Evolutionary conservation across 2,797 vertebrate genomes (phyloP).

Genomic region (Glyptemys insculpta): DNA sequence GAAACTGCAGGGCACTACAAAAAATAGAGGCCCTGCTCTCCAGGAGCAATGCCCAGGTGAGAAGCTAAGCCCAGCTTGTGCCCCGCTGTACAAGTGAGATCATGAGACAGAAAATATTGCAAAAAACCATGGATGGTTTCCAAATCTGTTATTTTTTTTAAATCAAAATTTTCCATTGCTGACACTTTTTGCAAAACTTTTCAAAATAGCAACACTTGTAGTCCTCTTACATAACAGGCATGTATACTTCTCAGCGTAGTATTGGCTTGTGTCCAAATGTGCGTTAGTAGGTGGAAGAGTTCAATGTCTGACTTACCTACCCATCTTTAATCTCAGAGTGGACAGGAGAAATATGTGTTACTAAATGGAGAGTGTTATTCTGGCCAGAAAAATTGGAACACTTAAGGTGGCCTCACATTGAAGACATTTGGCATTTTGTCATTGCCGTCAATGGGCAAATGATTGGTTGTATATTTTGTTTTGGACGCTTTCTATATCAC

Average conservation of each 20-base stretch:
- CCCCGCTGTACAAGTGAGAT: background rate
- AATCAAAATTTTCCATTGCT: background rate
- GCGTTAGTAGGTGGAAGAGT: background rate
- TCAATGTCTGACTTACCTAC: background rate
- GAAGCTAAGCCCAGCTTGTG: background rate
- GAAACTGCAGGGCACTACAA: too few species aligned
- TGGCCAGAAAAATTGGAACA: background rate
- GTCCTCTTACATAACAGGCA: background rate
- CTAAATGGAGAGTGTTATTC: background rate
- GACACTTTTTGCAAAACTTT: background rate
- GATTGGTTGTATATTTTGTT: background rate
- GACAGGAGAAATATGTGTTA: fast-evolving
- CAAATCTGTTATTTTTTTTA: too few species aligned
- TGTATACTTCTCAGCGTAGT: background rate
- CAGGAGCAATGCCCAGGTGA: too few species aligned
- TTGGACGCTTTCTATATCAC: background rate
- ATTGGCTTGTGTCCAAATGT: background rate
- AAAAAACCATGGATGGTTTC: too few species aligned
- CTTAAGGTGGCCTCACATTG: background rate
- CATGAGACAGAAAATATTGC: too few species aligned
- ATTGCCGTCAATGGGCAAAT: background rate
- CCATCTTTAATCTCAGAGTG: background rate
- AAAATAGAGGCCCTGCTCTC: too few species aligned
- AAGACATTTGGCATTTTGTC: background rate
- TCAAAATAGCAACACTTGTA: background rate